Base-by-base conservation (phyloP, 2,888 invertebrate species). In the Camptogramma bilineatum region DNA sequence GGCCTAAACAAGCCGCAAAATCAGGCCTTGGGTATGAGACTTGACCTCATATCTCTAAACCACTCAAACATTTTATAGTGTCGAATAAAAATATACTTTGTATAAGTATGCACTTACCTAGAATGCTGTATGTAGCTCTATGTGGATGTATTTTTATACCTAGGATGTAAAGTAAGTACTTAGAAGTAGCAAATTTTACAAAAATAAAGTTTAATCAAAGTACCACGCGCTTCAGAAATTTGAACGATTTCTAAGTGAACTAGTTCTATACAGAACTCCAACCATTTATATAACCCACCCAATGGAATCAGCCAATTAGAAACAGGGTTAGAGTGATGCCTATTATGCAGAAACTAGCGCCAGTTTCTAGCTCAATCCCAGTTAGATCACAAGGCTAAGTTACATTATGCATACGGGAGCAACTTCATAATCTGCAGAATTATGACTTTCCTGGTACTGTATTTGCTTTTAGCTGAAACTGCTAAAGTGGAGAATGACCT, bases 381-480 rank as follows among this genome's bases (percentile, higher is more conserved):
- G 63, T 63, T 63, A 54, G 58, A 58, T 63, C 53, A 58, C 53
- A 58, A 58, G 46, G 50, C 58, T 50, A 64, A 54, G 58, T 66
- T 66, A 62, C 53, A 58, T 58, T 59, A 64, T 63, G 58, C 59
- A 64, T 51, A 51, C 53, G 52, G 44, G 21, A 64, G 51, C 54
- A 34, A 64, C 58, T 64, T 64, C 19, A 51, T 57, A 58, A 62
- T 47, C 61, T 68, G 57, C 52, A 55, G 31, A 62, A 63, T 42
- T 44, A 64, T 68, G 16, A 47, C 53, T 64, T 62, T 55, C 44
- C 51, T 24, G 58, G 39, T 42, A 10, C 10, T 21, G 19, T 21
- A 21, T 48, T 21, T 10, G 34, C 21, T 48, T 19, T 19, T 48
- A 19, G 44, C 19, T 21, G n/a, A 48, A 48, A 48, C 21, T 48